Percentiles rank a stretch among this genome's conserved stretches.
phyloP scores from a whole-genome alignment of 2,888 invertebrate species.

The Trisateles emortualis region DNA sequence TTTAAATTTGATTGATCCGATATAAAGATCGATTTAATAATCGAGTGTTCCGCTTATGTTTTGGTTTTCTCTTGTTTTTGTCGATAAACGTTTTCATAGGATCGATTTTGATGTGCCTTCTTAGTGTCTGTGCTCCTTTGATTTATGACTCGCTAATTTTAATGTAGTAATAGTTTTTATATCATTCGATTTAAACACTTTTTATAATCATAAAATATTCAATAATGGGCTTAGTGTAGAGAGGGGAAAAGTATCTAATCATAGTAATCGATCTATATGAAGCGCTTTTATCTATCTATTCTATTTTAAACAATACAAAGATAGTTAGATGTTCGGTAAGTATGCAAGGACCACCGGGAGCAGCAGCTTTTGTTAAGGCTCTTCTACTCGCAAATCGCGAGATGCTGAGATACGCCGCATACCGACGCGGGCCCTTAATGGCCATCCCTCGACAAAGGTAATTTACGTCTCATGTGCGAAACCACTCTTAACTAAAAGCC shows the following conservation, averaged over 20 bases:
- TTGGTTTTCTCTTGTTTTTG: conserved; percentile 74
- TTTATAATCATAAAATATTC: conserved; percentile 30
- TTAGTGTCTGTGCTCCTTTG: conserved; percentile 65
- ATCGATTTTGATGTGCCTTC: conserved; percentile 67
- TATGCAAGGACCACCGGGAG: conserved; percentile 79
- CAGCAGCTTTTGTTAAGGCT: conserved; percentile 78
- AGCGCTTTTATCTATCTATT: conserved; percentile 37
- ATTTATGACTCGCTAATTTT: conserved; percentile 70
- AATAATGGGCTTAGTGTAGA: conserved; percentile 19
- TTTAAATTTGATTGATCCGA: conserved; percentile 87
- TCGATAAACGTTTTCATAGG: conserved; percentile 76
- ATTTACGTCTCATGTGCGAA: conserved; percentile 85
- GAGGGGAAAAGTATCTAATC: conserved; percentile 20
- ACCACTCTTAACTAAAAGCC: conserved; percentile 84
- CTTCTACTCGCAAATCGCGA: conserved; percentile 80
- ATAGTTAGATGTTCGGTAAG: conserved; percentile 65
- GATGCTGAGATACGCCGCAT: conserved; percentile 82
- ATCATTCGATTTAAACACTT: conserved; percentile 34
- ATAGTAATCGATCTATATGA: conserved; percentile 34
- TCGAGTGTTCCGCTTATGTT: conserved; percentile 77
- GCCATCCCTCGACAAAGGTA: conserved; percentile 77
- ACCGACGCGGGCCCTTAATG: conserved; percentile 80
- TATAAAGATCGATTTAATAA: conserved; percentile 86
- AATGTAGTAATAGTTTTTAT: conserved; percentile 52
- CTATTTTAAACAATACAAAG: conserved; percentile 65